These are phyloP conservation scores for Schrankia costaestrigalis DNA, from an alignment of 2,888 invertebrate species.

Conservation along the genomic window DNA sequence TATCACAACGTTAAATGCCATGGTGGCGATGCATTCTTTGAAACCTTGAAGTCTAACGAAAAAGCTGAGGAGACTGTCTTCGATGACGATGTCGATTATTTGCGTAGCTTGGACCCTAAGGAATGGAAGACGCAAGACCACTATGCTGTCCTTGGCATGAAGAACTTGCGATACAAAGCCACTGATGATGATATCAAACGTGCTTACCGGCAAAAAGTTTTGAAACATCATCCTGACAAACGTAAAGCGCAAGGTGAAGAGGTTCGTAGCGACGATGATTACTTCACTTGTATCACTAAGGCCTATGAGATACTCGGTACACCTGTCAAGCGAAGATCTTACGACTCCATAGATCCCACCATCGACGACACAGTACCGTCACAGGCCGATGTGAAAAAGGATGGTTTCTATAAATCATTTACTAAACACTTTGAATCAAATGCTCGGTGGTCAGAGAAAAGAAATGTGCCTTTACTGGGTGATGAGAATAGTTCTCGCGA, in stretches of 20 bases:
- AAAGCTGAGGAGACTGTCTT: slow-evolving; percentile 69
- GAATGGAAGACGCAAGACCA: slow-evolving; percentile 99
- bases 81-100: slow-evolving; percentile 89
- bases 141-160: slow-evolving; percentile 96
- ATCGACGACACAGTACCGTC: slow-evolving; percentile 94
- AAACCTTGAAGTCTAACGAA: slow-evolving; percentile 64
- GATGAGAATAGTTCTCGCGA: slow-evolving; percentile 88
- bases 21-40: slow-evolving; percentile 67
- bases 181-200: slow-evolving; percentile 96
- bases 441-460: slow-evolving; percentile 94
- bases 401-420: slow-evolving; percentile 86
- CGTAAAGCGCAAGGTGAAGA: slow-evolving; percentile 94
- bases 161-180: slow-evolving; percentile 89
- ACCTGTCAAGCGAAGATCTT: slow-evolving; percentile 90
- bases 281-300: slow-evolving; percentile 99
- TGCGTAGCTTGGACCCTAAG: slow-evolving; percentile 94
- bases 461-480: slow-evolving; percentile 91
- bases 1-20: slow-evolving; percentile 75
- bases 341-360: slow-evolving; percentile 97
- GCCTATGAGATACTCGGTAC: slow-evolving; percentile 95
- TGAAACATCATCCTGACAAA: slow-evolving; percentile 99
- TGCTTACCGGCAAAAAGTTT: slow-evolving; percentile 88
- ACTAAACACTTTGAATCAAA: slow-evolving; percentile 87
- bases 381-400: slow-evolving; percentile 86
- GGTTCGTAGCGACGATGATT: slow-evolving; percentile 94